Evolutionary conservation across 2,113 vertebrate species (phyloP), one percentile per base, ranked within the genome.

Genomic region (Puntigrus tetrazona): DNA sequence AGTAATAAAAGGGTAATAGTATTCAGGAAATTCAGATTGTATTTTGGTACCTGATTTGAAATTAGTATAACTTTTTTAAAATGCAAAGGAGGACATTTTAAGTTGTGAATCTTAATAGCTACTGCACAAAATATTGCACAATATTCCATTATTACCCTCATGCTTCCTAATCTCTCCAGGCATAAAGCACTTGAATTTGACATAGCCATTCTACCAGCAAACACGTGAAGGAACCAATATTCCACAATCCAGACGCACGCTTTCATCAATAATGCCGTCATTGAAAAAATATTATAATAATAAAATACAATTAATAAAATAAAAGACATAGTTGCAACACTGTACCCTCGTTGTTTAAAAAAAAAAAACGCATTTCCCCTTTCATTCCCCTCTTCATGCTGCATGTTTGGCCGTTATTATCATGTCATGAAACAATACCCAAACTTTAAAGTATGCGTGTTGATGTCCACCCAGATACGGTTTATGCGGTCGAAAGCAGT

Each of bases 401-500:
- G 7, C 22, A 9, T 25, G 61, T 27, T 77, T 55, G 3, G 74
- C 74, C 31, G 25, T 47, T 81, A 29, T 25, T 47, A 55, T 59
- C 7, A 18, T 27, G 34, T 80, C 74, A 75, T 81, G 29, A 77
- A 13, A 65, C 34, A 77, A 76, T 52, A 84, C 31, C 74, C 50
- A 77, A 8, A 27, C 47, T 65, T 85, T 25, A 45, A 85, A 83
- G 36, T 27, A 63, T 22, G 38, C 36, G 31, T 81, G 76, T 81
- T 81, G 77, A 83, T 81, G 74, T 86, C 59, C 25, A 22, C 50
- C 81, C 38, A 5, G 22, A 34, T 34, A 61, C 72, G 29, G 31
- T 43, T 31, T 87, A 74, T 80, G 80, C 41, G 74, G 75, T 82
- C 73, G 61, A 29, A 59, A 84, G 65, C 34, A 55, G 73, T 86